These are phyloP conservation scores for Aphrophora alni DNA, from an alignment of 2,888 invertebrate species.

Conservation along the genomic window DNA sequence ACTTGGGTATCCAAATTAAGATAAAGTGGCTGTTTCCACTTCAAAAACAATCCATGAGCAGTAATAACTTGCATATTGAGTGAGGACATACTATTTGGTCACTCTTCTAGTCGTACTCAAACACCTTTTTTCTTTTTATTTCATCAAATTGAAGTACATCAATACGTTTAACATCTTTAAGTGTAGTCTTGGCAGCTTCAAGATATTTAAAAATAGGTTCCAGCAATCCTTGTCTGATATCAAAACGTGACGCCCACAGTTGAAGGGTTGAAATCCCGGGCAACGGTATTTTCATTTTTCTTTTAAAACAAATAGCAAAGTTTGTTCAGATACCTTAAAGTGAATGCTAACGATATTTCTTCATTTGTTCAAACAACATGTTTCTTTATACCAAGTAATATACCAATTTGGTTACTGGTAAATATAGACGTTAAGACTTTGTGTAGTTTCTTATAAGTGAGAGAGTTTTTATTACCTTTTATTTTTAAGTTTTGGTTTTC, in stretches of 20 bases:
- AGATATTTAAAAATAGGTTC: slow-evolving; percentile 6
- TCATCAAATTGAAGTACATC: not conserved
- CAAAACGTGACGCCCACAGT: not conserved
- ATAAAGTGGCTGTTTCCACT: slow-evolving; percentile 14
- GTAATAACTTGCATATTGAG: not conserved
- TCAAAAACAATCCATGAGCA: not conserved
- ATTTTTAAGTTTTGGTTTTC: slow-evolving; percentile 2
- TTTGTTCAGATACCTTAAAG: slow-evolving; percentile 21
- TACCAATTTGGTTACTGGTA: not conserved
- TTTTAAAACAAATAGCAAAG: slow-evolving; percentile 18
- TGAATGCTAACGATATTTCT: slow-evolving; percentile 20
- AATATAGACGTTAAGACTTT: slow-evolving; percentile 11
- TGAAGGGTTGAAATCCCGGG: slow-evolving; percentile 6
- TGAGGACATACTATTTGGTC: slow-evolving; percentile 11
- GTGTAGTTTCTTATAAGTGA: not conserved
- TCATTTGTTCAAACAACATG: slow-evolving; percentile 9
- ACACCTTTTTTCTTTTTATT: not conserved
- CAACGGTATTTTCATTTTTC: slow-evolving; percentile 23
- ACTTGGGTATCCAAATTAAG: slow-evolving; percentile 3
- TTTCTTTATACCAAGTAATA: slow-evolving; percentile 14
- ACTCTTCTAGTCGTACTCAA: not conserved
- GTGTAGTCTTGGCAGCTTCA: not conserved
- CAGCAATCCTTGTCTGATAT: slow-evolving; percentile 20
- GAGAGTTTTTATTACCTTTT: not conserved
- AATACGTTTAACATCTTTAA: no score